phyloP scores from a whole-genome alignment of 2,888 invertebrate species.

The Lucinisca nassula region DNA sequence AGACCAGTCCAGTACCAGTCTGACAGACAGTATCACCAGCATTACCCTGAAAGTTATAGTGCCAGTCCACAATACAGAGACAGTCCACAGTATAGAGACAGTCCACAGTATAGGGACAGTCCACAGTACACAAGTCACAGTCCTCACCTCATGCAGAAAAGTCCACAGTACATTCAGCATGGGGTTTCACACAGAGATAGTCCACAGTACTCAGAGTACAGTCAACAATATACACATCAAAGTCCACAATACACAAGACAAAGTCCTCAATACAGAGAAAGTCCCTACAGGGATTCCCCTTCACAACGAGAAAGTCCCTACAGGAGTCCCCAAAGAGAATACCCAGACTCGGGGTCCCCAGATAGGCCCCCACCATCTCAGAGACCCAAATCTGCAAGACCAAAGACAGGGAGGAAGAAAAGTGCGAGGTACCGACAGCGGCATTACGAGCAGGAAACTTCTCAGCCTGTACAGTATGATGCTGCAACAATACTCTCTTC shows the following conservation, averaged over 20 bases:
- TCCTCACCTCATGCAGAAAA: constrained; percentile 21
- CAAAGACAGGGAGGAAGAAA: constrained; percentile 65
- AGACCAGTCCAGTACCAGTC: constrained; percentile 8
- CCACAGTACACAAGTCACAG: constrained; percentile 42
- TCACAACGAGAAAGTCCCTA: not conserved
- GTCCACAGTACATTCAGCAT: constrained; percentile 13
- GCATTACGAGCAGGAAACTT: constrained; percentile 61
- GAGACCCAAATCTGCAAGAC: constrained; percentile 68
- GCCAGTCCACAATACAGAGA: constrained; percentile 40
- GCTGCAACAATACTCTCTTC: constrained; percentile 39
- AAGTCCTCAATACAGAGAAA: constrained; percentile 35
- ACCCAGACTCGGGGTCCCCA: constrained; percentile 33
- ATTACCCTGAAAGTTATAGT: not conserved
- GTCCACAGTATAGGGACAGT: constrained; percentile 1
- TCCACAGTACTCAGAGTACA: not conserved
- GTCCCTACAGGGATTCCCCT: constrained; percentile 18
- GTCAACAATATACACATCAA: not conserved
- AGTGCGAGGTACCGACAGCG: constrained; percentile 56
- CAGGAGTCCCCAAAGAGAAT: not conserved
- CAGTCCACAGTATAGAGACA: constrained; percentile 45
- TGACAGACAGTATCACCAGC: not conserved
- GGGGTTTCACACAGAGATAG: not conserved
- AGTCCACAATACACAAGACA: constrained; percentile 16
- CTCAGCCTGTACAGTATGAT: constrained; percentile 63
- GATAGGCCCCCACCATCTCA: constrained; percentile 59